Evolutionary conservation across 2,797 vertebrate genomes (phyloP), one percentile per base, ranked within the genome.

Genomic region (Apogon hyalosoma): DNA sequence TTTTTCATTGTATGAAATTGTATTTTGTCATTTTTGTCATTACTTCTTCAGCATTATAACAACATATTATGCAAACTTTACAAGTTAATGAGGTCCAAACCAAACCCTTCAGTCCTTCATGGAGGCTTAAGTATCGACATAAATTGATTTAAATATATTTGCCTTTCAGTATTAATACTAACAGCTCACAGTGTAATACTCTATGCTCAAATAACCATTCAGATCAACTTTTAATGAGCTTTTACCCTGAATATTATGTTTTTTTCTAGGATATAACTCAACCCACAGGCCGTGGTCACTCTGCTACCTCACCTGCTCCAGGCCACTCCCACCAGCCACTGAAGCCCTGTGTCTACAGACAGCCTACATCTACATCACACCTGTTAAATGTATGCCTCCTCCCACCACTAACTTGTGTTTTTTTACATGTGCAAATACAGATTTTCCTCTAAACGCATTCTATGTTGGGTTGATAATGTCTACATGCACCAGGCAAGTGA

Each of bases 251-350:
- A 13, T 33, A 11, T 73, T 0, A 0, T 54, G 7, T 46, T 70
- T 3, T 38, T 21, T 63, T 56, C 2, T 75, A 86, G 82, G 50
- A 7, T 52, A 6, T 10, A 4, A 21, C 24, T 71, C 51, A 49
- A 33, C 41, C 74, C 18, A 3, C n/a, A 45, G 14, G 2, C 1
- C 16, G 40, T 45, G 7, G 8, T 54, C 45, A 46, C 33, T 43
- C 70, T 31, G 36, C 47, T 64, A 4, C 40, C 58, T 48, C 50
- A n/a, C 36, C 39, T 19, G 5, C 46, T 69, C 8, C 38, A 38
- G 0, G 7, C 53, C 15, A 55, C 39, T 45, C 69, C 5, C 12
- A 45, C 47, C 53, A 58, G 24, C 41, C 66, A 9, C 1, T 13
- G 13, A 60, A 39, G 43, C 11, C 31, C 7, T 4, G 6, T 5